Evolutionary conservation across 2,113 vertebrate genomes (phyloP).

Genomic region (Hucho hucho): DNA sequence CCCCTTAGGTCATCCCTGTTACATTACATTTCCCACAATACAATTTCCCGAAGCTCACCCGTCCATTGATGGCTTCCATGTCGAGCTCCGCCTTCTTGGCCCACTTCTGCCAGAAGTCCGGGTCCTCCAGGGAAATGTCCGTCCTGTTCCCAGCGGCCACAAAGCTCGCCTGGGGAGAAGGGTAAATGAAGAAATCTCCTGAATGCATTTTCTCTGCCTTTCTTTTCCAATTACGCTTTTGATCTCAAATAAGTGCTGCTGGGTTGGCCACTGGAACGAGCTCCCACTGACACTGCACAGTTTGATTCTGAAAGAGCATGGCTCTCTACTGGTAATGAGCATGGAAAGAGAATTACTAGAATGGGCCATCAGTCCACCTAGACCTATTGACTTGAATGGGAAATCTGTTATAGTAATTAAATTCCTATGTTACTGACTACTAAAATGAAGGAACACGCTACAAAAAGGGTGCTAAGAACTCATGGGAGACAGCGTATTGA

Average conservation of each 20-base stretch:
- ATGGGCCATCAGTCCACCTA: neutral
- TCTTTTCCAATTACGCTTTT: neutral
- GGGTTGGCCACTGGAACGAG: too few species aligned
- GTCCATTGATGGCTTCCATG: conserved; percentile 91
- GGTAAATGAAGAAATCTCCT: neutral
- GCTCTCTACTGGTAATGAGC: neutral
- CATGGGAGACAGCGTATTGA: neutral
- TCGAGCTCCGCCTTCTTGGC: conserved; percentile 98
- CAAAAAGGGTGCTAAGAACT: too few species aligned
- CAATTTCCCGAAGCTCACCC: conserved; percentile 74
- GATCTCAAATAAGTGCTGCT: neutral
- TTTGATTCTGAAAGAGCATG: neutral
- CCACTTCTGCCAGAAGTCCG: conserved; percentile 99
- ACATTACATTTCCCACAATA: conserved; percentile 86
- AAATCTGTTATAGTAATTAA: neutral
- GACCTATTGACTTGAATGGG: neutral
- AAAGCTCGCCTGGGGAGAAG: conserved; percentile 86
- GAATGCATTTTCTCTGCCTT: too few species aligned
- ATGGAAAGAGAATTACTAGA: neutral
- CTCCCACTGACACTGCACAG: too few species aligned
- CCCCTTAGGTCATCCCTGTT: conserved; percentile 55
- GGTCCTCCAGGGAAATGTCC: conserved; percentile 97
- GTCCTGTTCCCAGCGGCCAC: conserved; percentile 96
- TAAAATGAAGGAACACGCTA: neutral
- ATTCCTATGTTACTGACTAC: too few species aligned